These are phyloP conservation scores for Crax fasciolata DNA, from an alignment of 2,797 vertebrate genomes.

Conservation along the genomic window DNA sequence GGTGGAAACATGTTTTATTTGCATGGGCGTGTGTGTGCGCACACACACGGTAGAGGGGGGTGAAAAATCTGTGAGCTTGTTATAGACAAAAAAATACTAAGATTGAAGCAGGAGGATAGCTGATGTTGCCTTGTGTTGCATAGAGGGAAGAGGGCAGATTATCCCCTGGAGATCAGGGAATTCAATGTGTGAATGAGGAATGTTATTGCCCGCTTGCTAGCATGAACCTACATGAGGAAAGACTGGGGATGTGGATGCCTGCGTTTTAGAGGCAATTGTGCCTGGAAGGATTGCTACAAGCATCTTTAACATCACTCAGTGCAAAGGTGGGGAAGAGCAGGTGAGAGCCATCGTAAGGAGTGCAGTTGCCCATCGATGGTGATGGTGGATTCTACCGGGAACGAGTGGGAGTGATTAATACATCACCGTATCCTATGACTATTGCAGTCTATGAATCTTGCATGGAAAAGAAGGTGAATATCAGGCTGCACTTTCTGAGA, in stretches of 20 bases:
- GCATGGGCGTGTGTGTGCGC: not conserved
- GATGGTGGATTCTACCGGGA: not conserved
- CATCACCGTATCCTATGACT: slow-evolving; percentile 1
- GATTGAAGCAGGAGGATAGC: not conserved
- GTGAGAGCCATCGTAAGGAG: slow-evolving; percentile 11
- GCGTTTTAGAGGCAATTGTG: not conserved
- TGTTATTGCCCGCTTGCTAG: not conserved
- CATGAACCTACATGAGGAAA: not conserved
- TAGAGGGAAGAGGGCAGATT: not conserved
- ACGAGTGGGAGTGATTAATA: slow-evolving; percentile 7
- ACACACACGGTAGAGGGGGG: not conserved
- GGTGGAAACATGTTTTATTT: not conserved
- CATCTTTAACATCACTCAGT: not conserved
- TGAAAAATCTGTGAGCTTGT: not conserved
- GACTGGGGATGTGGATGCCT: not conserved
- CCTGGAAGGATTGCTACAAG: not conserved
- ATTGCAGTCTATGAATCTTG: not conserved
- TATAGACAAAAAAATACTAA: not conserved
- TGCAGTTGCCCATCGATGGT: not conserved
- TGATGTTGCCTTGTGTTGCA: not conserved
- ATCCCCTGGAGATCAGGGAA: not conserved
- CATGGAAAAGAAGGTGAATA: not conserved
- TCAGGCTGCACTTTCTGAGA: not conserved
- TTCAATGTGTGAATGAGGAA: not conserved
- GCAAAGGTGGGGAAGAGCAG: slow-evolving; percentile 39